Evolutionary conservation across 2,113 vertebrate species (phyloP), one percentile per base, ranked within the genome.

Genomic region (Elephantulus edwardii): DNA sequence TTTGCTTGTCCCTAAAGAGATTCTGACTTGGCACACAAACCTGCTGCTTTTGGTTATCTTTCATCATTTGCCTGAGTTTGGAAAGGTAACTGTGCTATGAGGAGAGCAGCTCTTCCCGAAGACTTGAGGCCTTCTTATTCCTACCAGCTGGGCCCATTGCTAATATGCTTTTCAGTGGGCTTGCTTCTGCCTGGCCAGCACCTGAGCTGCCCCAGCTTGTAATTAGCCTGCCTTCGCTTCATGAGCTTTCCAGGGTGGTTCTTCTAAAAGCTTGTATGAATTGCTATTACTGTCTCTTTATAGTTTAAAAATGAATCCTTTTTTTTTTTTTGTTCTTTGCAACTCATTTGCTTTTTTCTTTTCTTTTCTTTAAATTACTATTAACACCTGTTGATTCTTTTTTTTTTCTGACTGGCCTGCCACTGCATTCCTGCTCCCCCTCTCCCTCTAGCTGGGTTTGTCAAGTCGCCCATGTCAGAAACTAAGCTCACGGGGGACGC

Each of bases 391-490:
- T 96, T 96, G 95, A 95, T 96, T 98, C 96, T 96, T 96, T 94
- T 94, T 92, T 92, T 97, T 97, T 96, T 97, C 93, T 98, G 90
- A 91, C 97, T 46, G 58, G 97, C 97, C 97, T 97, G 96, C 98
- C 97, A 98, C 98, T 96, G 96, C 97, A 64, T 98, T 97, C 98
- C 97, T 97, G 97, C 98, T 96, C 97, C 97, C 98, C 97, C 98
- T 97, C 98, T 97, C 98, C 98, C 98, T 98, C 98, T 98, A 99
- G 99, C 99, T 98, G 99, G 99, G 98, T 99, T 99, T 98, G 98
- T 99, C 98, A 99, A 99, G 98, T 99, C 99, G 97, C 99, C 99
- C 96, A 99, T 99, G 98, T 99, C 99, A 98, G 99, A 99, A 98
- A 99, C 98, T 97, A 99, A 99, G 97, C 98, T 99, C 96, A 99